phyloP scores from a whole-genome alignment of 2,113 vertebrate species.

The Numenius arquata region DNA sequence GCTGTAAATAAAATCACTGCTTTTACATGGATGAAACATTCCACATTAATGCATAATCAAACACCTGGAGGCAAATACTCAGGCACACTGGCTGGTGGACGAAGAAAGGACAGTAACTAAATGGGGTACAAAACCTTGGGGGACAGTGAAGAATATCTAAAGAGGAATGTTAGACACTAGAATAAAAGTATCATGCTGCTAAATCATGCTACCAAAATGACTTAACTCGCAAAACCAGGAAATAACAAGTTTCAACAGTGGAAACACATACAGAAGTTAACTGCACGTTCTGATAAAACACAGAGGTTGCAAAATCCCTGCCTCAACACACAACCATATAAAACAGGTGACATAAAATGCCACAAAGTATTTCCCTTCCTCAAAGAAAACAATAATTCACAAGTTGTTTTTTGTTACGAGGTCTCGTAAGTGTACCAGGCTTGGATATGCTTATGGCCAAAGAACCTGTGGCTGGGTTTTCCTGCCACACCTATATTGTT shows the following conservation, averaged over 20 bases:
- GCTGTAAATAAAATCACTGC: neutral
- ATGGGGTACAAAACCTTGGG: neutral
- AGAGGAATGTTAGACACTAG: neutral
- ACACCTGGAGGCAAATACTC: neutral
- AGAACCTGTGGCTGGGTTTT: neutral
- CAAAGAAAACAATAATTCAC: neutral
- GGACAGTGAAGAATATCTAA: neutral
- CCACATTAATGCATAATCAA: neutral
- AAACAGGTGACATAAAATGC: neutral
- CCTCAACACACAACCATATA: neutral
- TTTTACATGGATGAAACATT: neutral
- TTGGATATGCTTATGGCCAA: no score
- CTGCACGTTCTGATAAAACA: fast-evolving
- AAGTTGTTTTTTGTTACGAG: neutral
- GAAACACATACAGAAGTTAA: neutral
- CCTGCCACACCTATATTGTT: neutral
- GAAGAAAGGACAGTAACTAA: neutral
- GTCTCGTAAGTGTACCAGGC: neutral
- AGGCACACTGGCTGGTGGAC: neutral
- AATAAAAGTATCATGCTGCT: neutral
- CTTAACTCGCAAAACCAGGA: neutral
- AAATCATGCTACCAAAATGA: neutral
- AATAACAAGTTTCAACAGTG: neutral
- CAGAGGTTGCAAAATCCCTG: neutral
- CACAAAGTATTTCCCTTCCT: neutral